A percentile compares a stretch with the other conserved stretches of the same genome.
phyloP scores from a whole-genome alignment of 1,140 invertebrate species.

The Macrobrachium rosenbergii region DNA sequence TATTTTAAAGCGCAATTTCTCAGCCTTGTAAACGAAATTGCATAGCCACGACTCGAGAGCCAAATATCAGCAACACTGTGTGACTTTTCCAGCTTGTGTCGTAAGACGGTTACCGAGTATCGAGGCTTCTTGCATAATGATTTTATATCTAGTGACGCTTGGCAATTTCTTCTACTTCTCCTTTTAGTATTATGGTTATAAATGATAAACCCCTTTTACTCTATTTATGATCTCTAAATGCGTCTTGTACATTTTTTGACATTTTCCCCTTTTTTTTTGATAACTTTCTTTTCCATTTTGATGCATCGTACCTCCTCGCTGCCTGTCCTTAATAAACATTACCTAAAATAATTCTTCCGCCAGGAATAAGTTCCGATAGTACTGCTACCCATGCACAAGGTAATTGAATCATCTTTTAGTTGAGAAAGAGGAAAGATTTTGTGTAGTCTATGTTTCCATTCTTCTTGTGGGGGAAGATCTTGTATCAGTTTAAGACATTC shows the following conservation, averaged over 20 bases:
- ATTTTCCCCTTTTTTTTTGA: not conserved
- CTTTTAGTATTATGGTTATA: not conserved
- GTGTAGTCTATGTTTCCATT: constrained; percentile 32
- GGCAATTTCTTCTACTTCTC: too few relatives aligned
- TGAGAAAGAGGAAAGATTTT: too few relatives aligned
- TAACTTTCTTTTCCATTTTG: constrained; percentile 40
- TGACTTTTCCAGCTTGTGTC: constrained; percentile 61
- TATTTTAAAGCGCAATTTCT: not conserved
- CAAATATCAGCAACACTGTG: not conserved
- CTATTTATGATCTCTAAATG: constrained; percentile 15
- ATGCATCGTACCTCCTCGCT: constrained; percentile 48
- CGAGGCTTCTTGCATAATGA: too few relatives aligned
- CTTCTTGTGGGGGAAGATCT: constrained; percentile 18
- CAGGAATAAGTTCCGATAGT: constrained; percentile 44
- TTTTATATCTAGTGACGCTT: too few relatives aligned
- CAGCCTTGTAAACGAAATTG: not conserved
- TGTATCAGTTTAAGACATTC: too few relatives aligned
- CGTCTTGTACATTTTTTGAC: constrained; percentile 27
- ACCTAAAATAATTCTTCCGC: constrained; percentile 17
- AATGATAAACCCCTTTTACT: not conserved
- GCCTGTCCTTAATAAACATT: constrained; percentile 39
- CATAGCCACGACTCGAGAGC: not conserved
- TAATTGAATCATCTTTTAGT: not conserved
- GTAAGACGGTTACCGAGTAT: not conserved
- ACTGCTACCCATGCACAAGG: constrained; percentile 45